phyloP scores from a whole-genome alignment of 2,113 vertebrate genomes.

The Muntiacus reevesi region DNA sequence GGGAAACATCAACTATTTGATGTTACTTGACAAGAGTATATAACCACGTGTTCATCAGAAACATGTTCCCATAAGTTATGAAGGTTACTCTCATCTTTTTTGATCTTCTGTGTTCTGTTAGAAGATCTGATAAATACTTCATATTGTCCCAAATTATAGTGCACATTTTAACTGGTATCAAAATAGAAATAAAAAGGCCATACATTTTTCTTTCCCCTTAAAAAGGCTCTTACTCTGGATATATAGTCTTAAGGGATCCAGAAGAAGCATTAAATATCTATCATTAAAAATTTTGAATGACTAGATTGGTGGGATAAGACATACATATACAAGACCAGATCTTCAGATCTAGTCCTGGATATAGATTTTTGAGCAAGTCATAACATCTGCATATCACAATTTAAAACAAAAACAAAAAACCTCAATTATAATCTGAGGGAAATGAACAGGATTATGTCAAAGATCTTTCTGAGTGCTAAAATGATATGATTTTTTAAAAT shows the following conservation, averaged over 20 bases:
- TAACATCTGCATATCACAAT: neutral
- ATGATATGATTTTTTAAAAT: neutral
- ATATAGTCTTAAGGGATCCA: neutral
- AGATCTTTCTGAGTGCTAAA: neutral
- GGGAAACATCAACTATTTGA: neutral
- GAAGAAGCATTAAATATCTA: neutral
- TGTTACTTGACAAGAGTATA: neutral
- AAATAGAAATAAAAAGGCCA: neutral
- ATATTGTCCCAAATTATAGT: neutral
- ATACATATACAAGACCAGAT: neutral
- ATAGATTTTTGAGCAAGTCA: neutral
- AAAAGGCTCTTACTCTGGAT: neutral
- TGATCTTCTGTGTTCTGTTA: neutral
- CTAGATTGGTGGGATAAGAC: neutral
- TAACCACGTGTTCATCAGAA: neutral
- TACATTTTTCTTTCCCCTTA: neutral
- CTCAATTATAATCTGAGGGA: neutral
- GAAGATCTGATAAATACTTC: neutral
- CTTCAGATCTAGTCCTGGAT: neutral
- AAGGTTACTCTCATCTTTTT: neutral
- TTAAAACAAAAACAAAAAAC: neutral
- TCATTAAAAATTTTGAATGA: neutral
- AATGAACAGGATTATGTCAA: neutral
- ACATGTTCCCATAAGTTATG: neutral
- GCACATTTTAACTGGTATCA: neutral